Base-by-base conservation (phyloP, 37 sponge, comb jelly and placozoan species). In the Halisarca cf. caerulea region DNA sequence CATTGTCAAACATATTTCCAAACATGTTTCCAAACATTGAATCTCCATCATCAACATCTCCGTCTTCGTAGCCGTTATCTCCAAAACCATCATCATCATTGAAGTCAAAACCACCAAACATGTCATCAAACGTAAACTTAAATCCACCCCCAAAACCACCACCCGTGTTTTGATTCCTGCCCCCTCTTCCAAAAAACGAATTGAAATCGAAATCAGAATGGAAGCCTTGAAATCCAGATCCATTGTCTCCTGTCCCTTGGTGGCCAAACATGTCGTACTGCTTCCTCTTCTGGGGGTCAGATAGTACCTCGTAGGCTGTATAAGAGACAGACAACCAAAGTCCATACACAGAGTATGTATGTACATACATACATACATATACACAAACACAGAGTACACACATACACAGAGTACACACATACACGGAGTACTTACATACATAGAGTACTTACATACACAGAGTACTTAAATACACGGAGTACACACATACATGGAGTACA, bases 291-390 rank as follows among this genome's bases (percentile, higher is more conserved):
- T 92, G 72, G 0, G 79, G 40, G 66, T 92, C 80, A 71, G 92
- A 92, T 8, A 92, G 80, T 14, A 92, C 74, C 9, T 88, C 89
- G 69, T 92, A 92, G 38, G 92, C 92, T 92, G 54, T 41, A 69
- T 14, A 37, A 9, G 25, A 18, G 36, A 82, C 57, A 55, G 11
- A 55, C 57, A n/a, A n/a, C n/a, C n/a, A n/a, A n/a, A n/a, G n/a
- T n/a, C n/a, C 57, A 55, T 55, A 55, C 17, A 55, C 17, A 17
- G 57, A 55, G 17, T 11, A 17, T 55, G n/a, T n/a, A n/a, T n/a
- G n/a, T 55, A 55, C 57, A 11, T 20, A 55, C 57, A 55, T 55
- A 55, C 17, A 55, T 55, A 55, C 57, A 17, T 55, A 55, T 11
- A 17, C 17, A 55, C 57, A 20, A 17, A 20, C 17, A 55, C 11